Conservation (phyloP, 2,888 invertebrate genomes). For the Nemapogon koenigi region DNA sequence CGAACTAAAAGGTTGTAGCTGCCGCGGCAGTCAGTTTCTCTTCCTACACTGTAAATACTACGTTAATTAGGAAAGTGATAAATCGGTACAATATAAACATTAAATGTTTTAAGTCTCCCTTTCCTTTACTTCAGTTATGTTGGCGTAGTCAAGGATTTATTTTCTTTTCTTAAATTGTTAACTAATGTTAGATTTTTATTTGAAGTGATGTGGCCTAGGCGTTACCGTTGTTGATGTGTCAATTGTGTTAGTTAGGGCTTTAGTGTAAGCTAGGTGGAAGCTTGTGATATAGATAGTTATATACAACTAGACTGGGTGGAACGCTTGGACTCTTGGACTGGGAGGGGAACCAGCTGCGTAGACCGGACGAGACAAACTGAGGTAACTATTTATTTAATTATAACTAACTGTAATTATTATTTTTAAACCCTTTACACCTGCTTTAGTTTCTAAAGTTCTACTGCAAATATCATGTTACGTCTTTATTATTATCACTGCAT, state of each 20-base stretch:
- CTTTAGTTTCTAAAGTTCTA: neutral
- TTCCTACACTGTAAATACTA: slow-evolving; percentile 27
- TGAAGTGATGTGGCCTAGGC: slow-evolving; percentile 2
- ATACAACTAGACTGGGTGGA: slow-evolving; percentile 24
- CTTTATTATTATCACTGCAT: too few relatives aligned
- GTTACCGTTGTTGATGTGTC: slow-evolving; percentile 33
- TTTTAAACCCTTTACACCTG: neutral
- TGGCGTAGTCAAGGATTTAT: slow-evolving; percentile 33
- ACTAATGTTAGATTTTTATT: slow-evolving; percentile 59
- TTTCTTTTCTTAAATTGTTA: slow-evolving; percentile 50
- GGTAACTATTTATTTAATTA: slow-evolving; percentile 19
- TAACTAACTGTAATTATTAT: neutral
- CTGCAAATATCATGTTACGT: too few relatives aligned
- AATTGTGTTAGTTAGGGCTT: slow-evolving; percentile 53
- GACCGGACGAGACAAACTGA: slow-evolving; percentile 22
- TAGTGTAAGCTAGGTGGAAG: slow-evolving; percentile 60
- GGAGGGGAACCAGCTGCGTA: slow-evolving; percentile 28
- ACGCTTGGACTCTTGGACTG: slow-evolving; percentile 30
- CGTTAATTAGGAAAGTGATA: slow-evolving; percentile 14
- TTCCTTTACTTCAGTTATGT: slow-evolving; percentile 24
- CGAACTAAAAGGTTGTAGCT: slow-evolving; percentile 8
- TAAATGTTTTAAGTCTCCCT: slow-evolving; percentile 29
- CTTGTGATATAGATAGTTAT: slow-evolving; percentile 57
- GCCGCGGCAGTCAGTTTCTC: slow-evolving; percentile 8
- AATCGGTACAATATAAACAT: slow-evolving; percentile 25